Evolutionary conservation across 1,140 invertebrate species (phyloP).

Genomic region (Formica exsecta): DNA sequence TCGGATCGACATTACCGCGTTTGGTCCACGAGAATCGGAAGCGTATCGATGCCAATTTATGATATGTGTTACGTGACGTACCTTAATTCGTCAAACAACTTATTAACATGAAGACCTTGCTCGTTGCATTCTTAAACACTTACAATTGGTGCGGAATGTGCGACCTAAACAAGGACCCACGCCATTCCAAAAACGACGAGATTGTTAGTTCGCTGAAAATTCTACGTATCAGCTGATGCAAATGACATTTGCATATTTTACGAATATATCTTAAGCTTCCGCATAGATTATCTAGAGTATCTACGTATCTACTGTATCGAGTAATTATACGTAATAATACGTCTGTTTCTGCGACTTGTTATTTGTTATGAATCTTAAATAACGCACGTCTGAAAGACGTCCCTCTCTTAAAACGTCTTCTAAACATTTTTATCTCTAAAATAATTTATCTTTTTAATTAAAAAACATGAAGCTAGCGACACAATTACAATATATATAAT

Average conservation of each 20-base stretch:
- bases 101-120: constrained; percentile 39
- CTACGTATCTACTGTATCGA: neutral
- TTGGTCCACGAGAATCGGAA: constrained; percentile 45
- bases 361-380: neutral
- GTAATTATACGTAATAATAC: neutral
- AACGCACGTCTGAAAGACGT: too few species aligned
- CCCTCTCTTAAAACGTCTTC: too few species aligned
- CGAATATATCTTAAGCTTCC: neutral
- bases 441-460: too few species aligned
- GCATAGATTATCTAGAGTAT: neutral
- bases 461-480: too few species aligned
- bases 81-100: constrained; percentile 7
- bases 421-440: too few species aligned
- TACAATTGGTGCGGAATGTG: constrained; percentile 1
- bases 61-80: constrained; percentile 27
- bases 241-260: neutral
- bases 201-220: constrained; percentile 32
- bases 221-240: neutral
- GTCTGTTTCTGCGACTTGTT: constrained; percentile 1
- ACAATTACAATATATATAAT: too few species aligned
- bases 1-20: constrained; percentile 41
- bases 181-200: constrained; percentile 12
- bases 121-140: constrained; percentile 19
- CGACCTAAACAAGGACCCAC: constrained; percentile 15
- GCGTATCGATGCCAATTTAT: constrained; percentile 34